Conservation (phyloP, 64 coral and sea anemone genomes). For the Stichodactyla helianthus region DNA sequence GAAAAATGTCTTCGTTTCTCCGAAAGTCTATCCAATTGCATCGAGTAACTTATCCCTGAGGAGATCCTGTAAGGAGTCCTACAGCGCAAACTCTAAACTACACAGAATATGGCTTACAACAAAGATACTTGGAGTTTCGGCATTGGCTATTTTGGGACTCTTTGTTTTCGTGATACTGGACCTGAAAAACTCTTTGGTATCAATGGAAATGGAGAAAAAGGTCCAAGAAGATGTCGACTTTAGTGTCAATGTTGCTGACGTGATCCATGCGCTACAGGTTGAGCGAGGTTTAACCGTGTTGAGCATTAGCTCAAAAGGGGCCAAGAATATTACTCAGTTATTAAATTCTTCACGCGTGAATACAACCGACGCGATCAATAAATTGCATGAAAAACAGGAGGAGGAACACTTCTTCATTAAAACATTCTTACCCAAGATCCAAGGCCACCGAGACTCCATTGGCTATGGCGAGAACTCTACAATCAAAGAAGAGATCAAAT, state of each 20-base stretch:
- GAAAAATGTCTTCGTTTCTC: background rate
- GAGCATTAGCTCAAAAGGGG: constrained; percentile 49
- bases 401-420: background rate
- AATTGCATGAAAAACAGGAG: background rate
- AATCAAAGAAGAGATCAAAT: constrained; percentile 18
- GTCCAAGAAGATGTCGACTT: background rate
- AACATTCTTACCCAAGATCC: background rate
- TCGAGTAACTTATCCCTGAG: background rate
- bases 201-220: background rate
- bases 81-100: background rate
- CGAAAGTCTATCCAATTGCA: background rate
- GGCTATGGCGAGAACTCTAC: constrained; percentile 18
- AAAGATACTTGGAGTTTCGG: background rate
- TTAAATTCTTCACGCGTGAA: background rate
- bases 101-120: background rate
- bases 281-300: constrained; percentile 62
- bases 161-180: background rate
- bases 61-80: background rate
- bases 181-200: background rate
- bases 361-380: background rate
- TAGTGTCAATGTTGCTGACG: constrained; percentile 41
- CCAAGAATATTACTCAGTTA: background rate
- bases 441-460: background rate
- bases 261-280: constrained; percentile 70
- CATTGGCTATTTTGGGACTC: background rate